Evolutionary conservation across 2,113 vertebrate genomes (phyloP), one percentile per base, ranked within the genome.

Genomic region (Podarcis raffonei): DNA sequence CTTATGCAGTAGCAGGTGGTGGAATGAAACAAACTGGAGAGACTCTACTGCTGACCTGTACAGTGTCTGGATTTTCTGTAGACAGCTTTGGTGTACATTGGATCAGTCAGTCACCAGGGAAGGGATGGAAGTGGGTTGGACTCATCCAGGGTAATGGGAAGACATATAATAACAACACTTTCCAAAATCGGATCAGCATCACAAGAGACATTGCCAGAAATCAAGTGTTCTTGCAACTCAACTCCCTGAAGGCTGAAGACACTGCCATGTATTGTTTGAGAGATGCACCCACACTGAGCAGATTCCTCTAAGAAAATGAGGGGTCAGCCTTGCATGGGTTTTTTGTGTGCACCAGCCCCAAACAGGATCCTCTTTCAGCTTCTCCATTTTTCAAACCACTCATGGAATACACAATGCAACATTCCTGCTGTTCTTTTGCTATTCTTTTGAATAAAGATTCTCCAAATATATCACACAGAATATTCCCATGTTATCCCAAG

Each of bases 81-180:
- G 86, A 87, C 0, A 15, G 16, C 39, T 1, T 48, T n/a, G 0
- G 1, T 0, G 78, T 90, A 57, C 0, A 0, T 20, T 96, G 94
- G 94, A 13, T 95, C 77, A 93, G 94, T 93, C 94, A 96, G 89
- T 77, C 89, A 85, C 85, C 91, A 85, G 93, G 93, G 57, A 95
- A 95, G 75, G 62, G 42, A 15, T 78, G 88, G 66, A 86, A 92
- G 65, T 92, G 93, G 90, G 59, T 82, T 20, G 85, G 5, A 76
- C 6, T 2, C 5, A 76, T 75, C 72, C 27, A 42, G 71, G 1
- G 5, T 16, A 2, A 3, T 62, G 84, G 84, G 3, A 2, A 20
- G 48, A 37, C 20, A 9, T 4, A 4, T 4, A 59, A 72, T 2
- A 69, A 35, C 16, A 3, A 4, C 9, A 27, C 57, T 30, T 7